Evolutionary conservation across 2,113 vertebrate species (phyloP), one percentile per base, ranked within the genome.

Genomic region (Xyrauchen texanus): DNA sequence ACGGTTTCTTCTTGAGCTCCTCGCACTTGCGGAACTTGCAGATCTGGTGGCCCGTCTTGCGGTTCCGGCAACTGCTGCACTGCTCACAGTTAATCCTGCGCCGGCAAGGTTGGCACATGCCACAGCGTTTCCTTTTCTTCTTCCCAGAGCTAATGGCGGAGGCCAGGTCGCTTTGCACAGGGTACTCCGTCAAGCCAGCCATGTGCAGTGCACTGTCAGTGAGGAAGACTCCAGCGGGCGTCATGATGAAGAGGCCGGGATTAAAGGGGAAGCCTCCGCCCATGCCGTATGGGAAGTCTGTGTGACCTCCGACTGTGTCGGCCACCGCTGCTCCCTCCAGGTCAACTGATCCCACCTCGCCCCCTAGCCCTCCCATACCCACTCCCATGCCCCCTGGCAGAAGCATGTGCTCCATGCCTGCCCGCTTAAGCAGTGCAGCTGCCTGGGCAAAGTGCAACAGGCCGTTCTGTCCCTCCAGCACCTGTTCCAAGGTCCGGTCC

Each of bases 1-100:
- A 97, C 91, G 97, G 97, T 92, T 99, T 99, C 95, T 99, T 99
- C 95, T 99, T 98, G 93, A 99, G 96, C 94, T 99, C 97, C 91
- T 99, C 97, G 91, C 97, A 99, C 93, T 99, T 99, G 90, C 97
- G 96, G 93, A 99, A 98, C 95, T 99, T 99, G 95, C 97, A 99
- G 96, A 99, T 99, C 95, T 99, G 97, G 91, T 99, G 97, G 89
- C 97, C 97, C 85, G 97, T 99, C 94, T 98, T 98, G 93, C 97
- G 96, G 92, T 99, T 99, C 91, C 96, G 95, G 95, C 97, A 99
- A 94, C 97, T 99, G 94, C 97, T 98, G 94, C 97, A 99, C 88
- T 98, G 96, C 95, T 98, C 97, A 88, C 97, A 99, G 95, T 99
- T 99, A 94, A 99, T 97, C 92, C 97, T 95, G 93, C 97, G 92